Evolutionary conservation across 2,113 vertebrate species (phyloP).

Genomic region (Illadopsis cleaveri): DNA sequence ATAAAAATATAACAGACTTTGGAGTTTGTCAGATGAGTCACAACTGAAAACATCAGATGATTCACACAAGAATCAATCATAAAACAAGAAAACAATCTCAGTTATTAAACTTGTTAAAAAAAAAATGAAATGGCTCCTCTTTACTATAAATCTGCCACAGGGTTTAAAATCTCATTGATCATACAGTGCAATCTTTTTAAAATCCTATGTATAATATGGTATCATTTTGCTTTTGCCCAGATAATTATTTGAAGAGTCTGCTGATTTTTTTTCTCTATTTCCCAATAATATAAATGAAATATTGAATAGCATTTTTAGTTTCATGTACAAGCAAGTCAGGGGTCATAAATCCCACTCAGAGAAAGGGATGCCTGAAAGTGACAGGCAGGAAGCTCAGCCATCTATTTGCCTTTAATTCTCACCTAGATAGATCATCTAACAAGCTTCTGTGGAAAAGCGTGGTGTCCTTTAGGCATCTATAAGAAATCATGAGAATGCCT

Average conservation of each 20-base stretch:
- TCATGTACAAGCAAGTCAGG: neutral
- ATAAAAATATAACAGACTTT: slow-evolving; percentile 18
- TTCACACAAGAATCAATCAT: slow-evolving; percentile 61
- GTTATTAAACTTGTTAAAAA: slow-evolving; percentile 39
- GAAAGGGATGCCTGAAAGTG: neutral
- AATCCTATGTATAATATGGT: neutral
- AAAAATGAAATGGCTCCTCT: neutral
- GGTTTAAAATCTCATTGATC: neutral
- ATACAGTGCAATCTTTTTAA: neutral
- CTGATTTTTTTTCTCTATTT: neutral
- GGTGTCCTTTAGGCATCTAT: neutral
- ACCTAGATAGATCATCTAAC: neutral
- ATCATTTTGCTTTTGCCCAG: neutral
- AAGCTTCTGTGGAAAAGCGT: neutral
- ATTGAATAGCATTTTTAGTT: neutral
- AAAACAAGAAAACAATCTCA: slow-evolving; percentile 34
- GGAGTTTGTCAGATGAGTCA: slow-evolving; percentile 63
- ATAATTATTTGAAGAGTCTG: neutral
- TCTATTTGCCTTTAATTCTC: neutral
- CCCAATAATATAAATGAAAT: neutral
- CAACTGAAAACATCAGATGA: slow-evolving; percentile 52
- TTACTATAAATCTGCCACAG: neutral
- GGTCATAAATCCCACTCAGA: neutral
- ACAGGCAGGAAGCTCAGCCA: neutral
- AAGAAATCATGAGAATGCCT: neutral